phyloP scores from a whole-genome alignment of 2,797 vertebrate species.

The Chelidonichthys spinosus region DNA sequence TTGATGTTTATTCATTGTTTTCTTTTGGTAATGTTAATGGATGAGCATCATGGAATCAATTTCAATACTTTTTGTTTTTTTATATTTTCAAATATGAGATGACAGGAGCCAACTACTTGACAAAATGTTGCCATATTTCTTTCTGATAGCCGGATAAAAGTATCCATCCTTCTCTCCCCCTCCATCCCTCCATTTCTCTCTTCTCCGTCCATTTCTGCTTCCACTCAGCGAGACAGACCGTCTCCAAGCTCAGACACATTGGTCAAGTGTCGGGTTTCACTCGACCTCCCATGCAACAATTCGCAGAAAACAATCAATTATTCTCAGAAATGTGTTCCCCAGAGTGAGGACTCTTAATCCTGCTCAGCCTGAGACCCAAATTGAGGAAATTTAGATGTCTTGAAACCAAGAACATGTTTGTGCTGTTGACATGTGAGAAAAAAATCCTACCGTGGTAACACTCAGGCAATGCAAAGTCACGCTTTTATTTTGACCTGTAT shows the following conservation, averaged over 20 bases:
- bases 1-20: too few species aligned
- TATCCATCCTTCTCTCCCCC: not conserved
- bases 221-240: not conserved
- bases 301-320: slow-evolving; percentile 71
- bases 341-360: slow-evolving; percentile 62
- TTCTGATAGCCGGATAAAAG: too few species aligned
- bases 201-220: not conserved
- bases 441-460: not conserved
- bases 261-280: slow-evolving; percentile 47
- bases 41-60: too few species aligned
- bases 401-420: slow-evolving; percentile 30
- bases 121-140: too few species aligned
- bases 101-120: too few species aligned
- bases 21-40: too few species aligned
- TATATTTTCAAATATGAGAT: too few species aligned
- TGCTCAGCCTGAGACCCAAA: slow-evolving; percentile 47
- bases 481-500: slow-evolving; percentile 6
- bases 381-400: slow-evolving; percentile 55
- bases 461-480: not conserved
- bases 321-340: slow-evolving; percentile 62
- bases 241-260: slow-evolving; percentile 7
- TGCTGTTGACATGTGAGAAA: slow-evolving; percentile 42
- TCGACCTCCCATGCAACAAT: slow-evolving; percentile 45
- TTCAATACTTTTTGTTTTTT: too few species aligned
- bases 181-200: not conserved